Conservation (phyloP, 2,113 vertebrate species). For the Brachypodius melanocephalos region DNA sequence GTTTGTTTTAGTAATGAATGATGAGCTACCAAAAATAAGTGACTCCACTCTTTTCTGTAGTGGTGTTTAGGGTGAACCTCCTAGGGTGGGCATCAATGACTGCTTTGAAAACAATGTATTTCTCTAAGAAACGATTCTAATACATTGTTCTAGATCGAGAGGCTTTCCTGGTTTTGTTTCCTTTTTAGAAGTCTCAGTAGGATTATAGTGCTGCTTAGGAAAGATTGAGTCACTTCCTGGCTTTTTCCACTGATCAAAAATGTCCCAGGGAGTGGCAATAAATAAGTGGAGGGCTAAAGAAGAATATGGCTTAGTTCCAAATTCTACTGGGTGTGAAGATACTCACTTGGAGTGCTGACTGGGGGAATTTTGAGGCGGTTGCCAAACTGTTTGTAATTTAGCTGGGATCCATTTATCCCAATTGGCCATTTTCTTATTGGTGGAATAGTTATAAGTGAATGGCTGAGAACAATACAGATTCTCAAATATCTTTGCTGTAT, state of each 20-base stretch:
- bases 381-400: neutral
- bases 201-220: conserved; percentile 57
- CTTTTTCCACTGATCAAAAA: conserved; percentile 52
- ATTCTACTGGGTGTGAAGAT: neutral
- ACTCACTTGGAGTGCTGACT: neutral
- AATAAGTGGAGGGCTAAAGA: neutral
- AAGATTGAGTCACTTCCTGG: conserved; percentile 75
- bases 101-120: neutral
- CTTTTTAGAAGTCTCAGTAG: conserved; percentile 20
- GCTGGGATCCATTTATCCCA: neutral
- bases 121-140: neutral
- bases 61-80: neutral
- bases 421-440: neutral
- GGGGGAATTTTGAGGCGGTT: neutral
- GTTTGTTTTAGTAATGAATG: neutral
- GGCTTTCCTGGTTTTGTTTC: conserved; percentile 75
- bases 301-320: neutral
- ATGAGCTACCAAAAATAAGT: neutral
- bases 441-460: neutral
- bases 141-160: conserved; percentile 49
- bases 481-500: neutral
- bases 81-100: neutral
- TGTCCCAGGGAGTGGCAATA: conserved; percentile 23
- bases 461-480: neutral
- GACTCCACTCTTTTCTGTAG: neutral